Base-by-base conservation (phyloP, 2,888 invertebrate genomes). In the Cryptocephalus primarius region DNA sequence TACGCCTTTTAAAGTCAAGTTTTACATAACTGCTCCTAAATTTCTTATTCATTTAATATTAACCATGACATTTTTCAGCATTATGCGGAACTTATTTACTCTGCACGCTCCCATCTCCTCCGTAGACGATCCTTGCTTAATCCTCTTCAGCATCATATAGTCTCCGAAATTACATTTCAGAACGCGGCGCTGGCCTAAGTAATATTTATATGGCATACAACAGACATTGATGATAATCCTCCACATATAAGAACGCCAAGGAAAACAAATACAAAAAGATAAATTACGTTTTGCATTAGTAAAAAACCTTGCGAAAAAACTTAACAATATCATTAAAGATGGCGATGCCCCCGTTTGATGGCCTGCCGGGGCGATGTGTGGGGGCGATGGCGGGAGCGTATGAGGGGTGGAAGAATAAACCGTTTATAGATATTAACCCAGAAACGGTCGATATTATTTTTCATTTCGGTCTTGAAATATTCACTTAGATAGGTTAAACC, bases 271-370 rank as follows among this genome's bases (percentile, higher is more conserved):
- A 47, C 49, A 49, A 51, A 51, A 49, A 49, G 51, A 51, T 51
- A 47, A 51, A 51, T 51, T 51, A 47, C 49, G 40, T 45, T 49
- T 44, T 42, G 45, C 49, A 51, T 51, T 51, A 51, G 51, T 43
- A 43, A 41, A 51, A 49, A 49, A 49, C 33, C 43, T 41, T 44
- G 40, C 38, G 39, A 56, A 63, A 60, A 60, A 61, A 60, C 59
- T 62, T 62, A 62, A 63, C 62, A 65, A 65, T 61, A 62, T 65
- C 63, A 65, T 66, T 66, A 65, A 65, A 36, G 36, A 36, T 36
- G 36, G 36, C 36, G 36, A 36, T 36, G n/a, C 36, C 36, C 36
- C n/a, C 12, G 11, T n/a, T n/a, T 36, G 36, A 36, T 36, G 36
- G 11, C 36, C 36, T 36, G 36, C 36, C 12, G n/a, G 36, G 36